Percentiles rank a stretch among this genome's conserved stretches.
phyloP scores from a whole-genome alignment of 2,797 vertebrate genomes.

The Fistularia tabacaria region DNA sequence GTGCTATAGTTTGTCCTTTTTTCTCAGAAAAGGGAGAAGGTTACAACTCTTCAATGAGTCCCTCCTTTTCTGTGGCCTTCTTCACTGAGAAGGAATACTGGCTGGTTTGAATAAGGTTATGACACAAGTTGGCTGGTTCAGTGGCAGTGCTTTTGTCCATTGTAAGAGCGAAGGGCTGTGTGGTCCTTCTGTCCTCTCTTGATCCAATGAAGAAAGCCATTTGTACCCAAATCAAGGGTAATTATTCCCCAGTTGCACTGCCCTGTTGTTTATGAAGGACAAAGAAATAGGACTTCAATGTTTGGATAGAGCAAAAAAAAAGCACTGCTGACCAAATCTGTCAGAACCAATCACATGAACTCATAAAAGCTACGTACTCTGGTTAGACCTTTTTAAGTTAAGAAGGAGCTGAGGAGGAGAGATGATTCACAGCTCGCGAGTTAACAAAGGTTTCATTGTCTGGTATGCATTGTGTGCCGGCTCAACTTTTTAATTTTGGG shows the following conservation, averaged over 20 bases:
- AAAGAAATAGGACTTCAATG: slow-evolving; percentile 55
- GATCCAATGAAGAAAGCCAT: slow-evolving; percentile 50
- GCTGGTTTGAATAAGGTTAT: slow-evolving; percentile 62
- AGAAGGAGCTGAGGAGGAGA: slow-evolving; percentile 17
- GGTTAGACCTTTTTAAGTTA: slow-evolving; percentile 16
- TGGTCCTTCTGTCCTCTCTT: slow-evolving; percentile 60
- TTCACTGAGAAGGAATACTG: slow-evolving; percentile 42
- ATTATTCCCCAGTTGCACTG: slow-evolving; percentile 55
- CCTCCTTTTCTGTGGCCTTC: slow-evolving; percentile 47
- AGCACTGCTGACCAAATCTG: slow-evolving; percentile 49
- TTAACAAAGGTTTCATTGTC: slow-evolving; percentile 41
- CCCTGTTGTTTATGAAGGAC: slow-evolving; percentile 54
- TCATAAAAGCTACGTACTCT: slow-evolving; percentile 23
- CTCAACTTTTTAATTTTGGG: slow-evolving; percentile 30
- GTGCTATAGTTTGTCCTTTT: slow-evolving; percentile 60
- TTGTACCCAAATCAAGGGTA: slow-evolving; percentile 51
- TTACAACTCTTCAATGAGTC: slow-evolving; percentile 22
- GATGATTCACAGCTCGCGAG: slow-evolving; percentile 23
- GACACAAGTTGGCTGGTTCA: slow-evolving; percentile 61
- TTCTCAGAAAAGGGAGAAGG: slow-evolving; percentile 41
- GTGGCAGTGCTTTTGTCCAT: slow-evolving; percentile 59
- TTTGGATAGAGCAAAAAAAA: slow-evolving; percentile 48
- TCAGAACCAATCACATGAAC: slow-evolving; percentile 59
- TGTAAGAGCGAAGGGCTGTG: slow-evolving; percentile 60
- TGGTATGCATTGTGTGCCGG: slow-evolving; percentile 30